Conservation (phyloP, 2,888 invertebrate genomes). For the Temnothorax ravouxi region DNA sequence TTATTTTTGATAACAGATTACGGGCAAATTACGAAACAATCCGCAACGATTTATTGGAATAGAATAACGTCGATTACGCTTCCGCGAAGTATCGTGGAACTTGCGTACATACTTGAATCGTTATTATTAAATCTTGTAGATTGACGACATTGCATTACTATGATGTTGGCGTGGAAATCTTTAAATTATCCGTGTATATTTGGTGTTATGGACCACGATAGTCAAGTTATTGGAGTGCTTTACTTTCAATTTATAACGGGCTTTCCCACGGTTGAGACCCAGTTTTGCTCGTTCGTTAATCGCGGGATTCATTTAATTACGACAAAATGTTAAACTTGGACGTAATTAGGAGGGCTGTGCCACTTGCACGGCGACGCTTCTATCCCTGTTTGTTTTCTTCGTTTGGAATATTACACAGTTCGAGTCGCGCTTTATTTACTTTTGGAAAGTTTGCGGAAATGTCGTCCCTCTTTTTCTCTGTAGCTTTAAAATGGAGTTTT, state of each 20-base stretch:
- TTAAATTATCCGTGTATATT: slow-evolving; percentile 1
- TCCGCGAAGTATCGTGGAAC: neutral
- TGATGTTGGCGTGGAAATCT: neutral
- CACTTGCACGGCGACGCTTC: slow-evolving; percentile 24
- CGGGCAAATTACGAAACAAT: slow-evolving; percentile 19
- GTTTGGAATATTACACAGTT: slow-evolving; percentile 49
- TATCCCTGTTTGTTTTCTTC: slow-evolving; percentile 45
- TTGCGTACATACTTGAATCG: too few species aligned
- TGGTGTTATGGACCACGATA: slow-evolving; percentile 27
- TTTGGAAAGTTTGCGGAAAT: slow-evolving; percentile 31
- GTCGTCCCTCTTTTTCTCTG: slow-evolving; percentile 16
- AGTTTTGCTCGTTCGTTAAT: slow-evolving; percentile 69
- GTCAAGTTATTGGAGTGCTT: slow-evolving; percentile 61
- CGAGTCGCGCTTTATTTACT: slow-evolving; percentile 57
- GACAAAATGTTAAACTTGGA: slow-evolving; percentile 71
- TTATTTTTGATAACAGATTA: slow-evolving; percentile 21
- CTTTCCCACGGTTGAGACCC: slow-evolving; percentile 48
- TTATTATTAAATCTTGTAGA: slow-evolving; percentile 20
- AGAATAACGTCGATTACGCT: neutral
- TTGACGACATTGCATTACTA: neutral
- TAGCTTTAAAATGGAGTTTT: slow-evolving; percentile 43
- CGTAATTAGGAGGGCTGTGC: slow-evolving; percentile 69
- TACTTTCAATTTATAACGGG: slow-evolving; percentile 70
- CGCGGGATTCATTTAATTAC: slow-evolving; percentile 71
- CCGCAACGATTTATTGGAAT: neutral